phyloP scores from a whole-genome alignment of 2,888 invertebrate species.

The Oscheius sp. region DNA sequence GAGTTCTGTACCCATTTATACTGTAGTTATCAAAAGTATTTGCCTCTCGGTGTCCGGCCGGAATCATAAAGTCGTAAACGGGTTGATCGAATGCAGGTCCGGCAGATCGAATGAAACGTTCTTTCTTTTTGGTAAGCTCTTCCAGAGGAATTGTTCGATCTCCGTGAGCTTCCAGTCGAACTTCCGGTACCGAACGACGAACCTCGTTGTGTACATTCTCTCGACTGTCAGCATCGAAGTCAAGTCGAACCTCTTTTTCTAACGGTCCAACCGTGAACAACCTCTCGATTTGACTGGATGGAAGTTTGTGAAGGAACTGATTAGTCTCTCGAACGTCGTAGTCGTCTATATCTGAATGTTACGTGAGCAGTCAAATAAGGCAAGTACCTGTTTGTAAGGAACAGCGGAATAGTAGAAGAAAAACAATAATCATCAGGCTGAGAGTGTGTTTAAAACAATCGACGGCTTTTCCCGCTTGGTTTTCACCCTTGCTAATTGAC shows the following conservation, averaged over 20 bases:
- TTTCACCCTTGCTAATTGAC: constrained; percentile 33
- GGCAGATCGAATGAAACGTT: not conserved
- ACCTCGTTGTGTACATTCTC: constrained; percentile 22
- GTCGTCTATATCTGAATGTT: not conserved
- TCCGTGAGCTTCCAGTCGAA: not conserved
- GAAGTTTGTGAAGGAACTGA: constrained; percentile 29
- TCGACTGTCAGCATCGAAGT: constrained; percentile 20
- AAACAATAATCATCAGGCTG: not conserved
- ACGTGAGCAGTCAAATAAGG: not conserved
- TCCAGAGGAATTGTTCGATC: constrained; percentile 3
- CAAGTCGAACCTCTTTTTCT: not conserved
- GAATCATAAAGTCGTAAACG: constrained; percentile 64
- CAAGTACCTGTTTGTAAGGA: too few species aligned
- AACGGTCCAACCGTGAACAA: not conserved
- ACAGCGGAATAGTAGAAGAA: constrained; percentile 7
- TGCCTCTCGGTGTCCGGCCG: constrained; percentile 53
- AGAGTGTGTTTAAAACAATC: constrained; percentile 3
- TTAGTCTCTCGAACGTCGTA: not conserved
- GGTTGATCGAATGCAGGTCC: constrained; percentile 51
- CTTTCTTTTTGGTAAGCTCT: not conserved
- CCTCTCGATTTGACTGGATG: not conserved
- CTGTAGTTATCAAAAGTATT: not conserved
- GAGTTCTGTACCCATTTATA: constrained; percentile 10
- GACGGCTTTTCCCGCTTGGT: not conserved
- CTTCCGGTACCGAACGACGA: constrained; percentile 11